phyloP scores from a whole-genome alignment of 2,113 vertebrate genomes.

The Strigops habroptila region DNA sequence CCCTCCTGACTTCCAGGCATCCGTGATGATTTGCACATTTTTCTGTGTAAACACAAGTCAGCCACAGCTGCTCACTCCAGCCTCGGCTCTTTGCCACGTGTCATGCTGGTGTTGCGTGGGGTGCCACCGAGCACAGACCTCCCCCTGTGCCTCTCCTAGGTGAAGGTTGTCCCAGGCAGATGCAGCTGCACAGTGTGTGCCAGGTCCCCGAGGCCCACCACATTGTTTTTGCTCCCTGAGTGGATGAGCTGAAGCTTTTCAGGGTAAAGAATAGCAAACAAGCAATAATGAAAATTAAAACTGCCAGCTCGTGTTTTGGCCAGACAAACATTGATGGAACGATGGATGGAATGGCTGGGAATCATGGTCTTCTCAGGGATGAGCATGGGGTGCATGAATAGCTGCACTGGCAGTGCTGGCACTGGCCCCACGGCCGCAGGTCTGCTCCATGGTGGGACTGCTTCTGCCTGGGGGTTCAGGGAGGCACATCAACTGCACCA shows the following conservation, averaged over 20 bases:
- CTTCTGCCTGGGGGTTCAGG: neutral
- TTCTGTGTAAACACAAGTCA: neutral
- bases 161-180: neutral
- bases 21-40: neutral
- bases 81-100: neutral
- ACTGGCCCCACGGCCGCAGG: accelerated
- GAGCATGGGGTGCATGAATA: neutral
- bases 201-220: neutral
- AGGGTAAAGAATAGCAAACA: neutral
- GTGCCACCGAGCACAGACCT: accelerated
- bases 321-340: neutral
- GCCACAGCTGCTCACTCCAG: neutral
- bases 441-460: neutral
- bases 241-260: neutral
- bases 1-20: neutral
- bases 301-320: neutral
- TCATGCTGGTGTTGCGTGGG: accelerated
- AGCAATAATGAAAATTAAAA: neutral
- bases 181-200: neutral
- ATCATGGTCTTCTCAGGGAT: neutral
- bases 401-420: neutral
- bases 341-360: neutral
- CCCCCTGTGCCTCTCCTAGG: neutral
- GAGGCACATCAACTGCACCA: neutral
- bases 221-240: neutral